Conservation (phyloP, 2,113 vertebrate species). For the Tringa solitaria region DNA sequence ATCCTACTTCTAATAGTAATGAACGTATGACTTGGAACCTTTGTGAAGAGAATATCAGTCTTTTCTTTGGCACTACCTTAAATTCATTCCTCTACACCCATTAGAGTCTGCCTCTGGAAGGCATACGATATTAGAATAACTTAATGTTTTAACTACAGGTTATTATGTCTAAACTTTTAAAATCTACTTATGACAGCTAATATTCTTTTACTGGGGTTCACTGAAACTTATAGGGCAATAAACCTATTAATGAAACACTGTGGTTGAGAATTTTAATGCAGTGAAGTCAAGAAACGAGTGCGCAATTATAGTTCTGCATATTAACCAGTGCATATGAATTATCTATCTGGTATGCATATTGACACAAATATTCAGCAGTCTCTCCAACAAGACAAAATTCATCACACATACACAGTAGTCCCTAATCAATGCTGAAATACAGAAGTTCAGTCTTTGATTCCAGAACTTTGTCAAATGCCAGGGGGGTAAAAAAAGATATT, state of each 20-base stretch:
- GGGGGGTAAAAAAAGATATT: background rate
- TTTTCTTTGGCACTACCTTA: background rate
- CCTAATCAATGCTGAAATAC: background rate
- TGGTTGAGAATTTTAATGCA: slow-evolving; percentile 13
- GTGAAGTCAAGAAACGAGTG: background rate
- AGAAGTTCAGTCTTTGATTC: background rate
- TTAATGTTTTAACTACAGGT: background rate
- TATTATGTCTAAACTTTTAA: background rate
- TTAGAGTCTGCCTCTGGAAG: background rate
- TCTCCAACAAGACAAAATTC: background rate
- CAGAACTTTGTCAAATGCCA: background rate
- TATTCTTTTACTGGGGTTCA: background rate
- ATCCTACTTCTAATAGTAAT: background rate
- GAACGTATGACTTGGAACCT: background rate
- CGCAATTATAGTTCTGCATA: slow-evolving; percentile 1
- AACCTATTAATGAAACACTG: background rate
- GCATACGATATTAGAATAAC: background rate
- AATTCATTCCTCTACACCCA: background rate
- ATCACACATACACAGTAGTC: background rate
- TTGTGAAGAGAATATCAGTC: background rate
- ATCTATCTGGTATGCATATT: background rate
- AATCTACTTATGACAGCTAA: background rate
- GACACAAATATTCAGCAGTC: background rate
- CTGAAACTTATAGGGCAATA: slow-evolving; percentile 17
- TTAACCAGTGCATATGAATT: background rate